Base-by-base conservation (phyloP, 1,140 invertebrate species). In the Branchinecta lynchi region DNA sequence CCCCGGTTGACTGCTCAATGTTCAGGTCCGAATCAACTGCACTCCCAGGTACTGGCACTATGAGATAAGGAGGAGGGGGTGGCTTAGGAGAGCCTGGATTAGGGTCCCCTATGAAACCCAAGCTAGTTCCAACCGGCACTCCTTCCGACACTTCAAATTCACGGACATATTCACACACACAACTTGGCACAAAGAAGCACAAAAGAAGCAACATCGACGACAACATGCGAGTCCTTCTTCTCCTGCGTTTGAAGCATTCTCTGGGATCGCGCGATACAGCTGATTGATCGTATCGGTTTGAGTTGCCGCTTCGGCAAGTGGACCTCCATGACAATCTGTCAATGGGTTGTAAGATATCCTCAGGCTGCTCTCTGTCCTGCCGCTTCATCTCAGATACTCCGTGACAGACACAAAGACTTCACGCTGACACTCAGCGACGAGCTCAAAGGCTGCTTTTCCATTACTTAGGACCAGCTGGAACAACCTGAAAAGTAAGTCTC, bases 1-100 rank as follows among this genome's bases (percentile, higher is more conserved):
- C 91, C 0, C 96, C 96, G 0, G 90, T 93, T 45, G 85, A 86
- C 43, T 88, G 84, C 76, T 97, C 90, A 69, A 98, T 90, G 66
- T 83, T 81, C 45, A 98, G 80, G 77, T 95, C 92, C 12, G 86
- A 86, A 74, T 93, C 90, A n/a, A 93, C 89, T 68, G 86, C 85
- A 74, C 87, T 89, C 69, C 90, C 89, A 0, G 86, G 86, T 44
- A 91, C 87, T 8, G 90, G 88, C 7, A 95, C 90, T 66, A 95
- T 93, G 51, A 93, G 83, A 79, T 93, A 93, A 0, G 91, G 91
- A 82, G 77, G 76, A 45, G 75, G 75, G 12, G 76, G 75, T 12
- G 75, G 75, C 66, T 75, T 71, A n/a, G 83, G 82, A 12, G 74
- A 75, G 17, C 82, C 81, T 45, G 86, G 86, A 74, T 88, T 87